Evolutionary conservation across 64 coral and sea anemone genomes (phyloP).

Genomic region (Pocillopora damicornis): DNA sequence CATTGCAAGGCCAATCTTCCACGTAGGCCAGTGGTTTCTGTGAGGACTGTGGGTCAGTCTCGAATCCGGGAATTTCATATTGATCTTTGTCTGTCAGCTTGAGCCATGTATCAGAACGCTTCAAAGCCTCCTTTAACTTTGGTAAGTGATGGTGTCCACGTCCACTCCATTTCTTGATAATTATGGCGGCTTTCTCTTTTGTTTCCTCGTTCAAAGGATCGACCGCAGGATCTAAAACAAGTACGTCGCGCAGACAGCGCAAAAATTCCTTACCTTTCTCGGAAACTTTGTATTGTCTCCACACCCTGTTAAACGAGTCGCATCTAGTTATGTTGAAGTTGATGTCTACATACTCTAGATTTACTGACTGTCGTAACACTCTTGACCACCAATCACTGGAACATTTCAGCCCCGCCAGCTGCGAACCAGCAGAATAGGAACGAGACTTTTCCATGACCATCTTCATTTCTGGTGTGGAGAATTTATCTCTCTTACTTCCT

Average conservation of each 20-base stretch:
- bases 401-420: background rate
- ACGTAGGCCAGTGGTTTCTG: conserved; percentile 7
- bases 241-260: conserved; percentile 9
- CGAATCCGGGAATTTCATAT: conserved; percentile 49
- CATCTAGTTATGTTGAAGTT: conserved; percentile 18
- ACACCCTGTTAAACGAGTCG: conserved; percentile 10
- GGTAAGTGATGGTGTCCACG: conserved; percentile 33
- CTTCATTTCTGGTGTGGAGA: conserved; percentile 21
- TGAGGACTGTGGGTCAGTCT: background rate
- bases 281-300: conserved; percentile 8
- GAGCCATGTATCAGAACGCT: conserved; percentile 1
- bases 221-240: conserved; percentile 19
- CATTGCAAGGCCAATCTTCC: conserved; percentile 18
- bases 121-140: conserved; percentile 35
- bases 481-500: conserved; percentile 28
- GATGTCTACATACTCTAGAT: conserved; percentile 18
- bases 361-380: conserved; percentile 13
- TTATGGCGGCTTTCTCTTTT: background rate
- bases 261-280: conserved; percentile 17
- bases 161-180: background rate
- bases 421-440: conserved; percentile 24
- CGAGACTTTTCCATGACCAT: background rate
- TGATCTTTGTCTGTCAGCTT: conserved; percentile 2
- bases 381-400: conserved; percentile 22
- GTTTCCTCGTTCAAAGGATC: conserved; percentile 14